Evolutionary conservation across 2,888 invertebrate species (phyloP).

Genomic region (Eupithecia tripunctaria): DNA sequence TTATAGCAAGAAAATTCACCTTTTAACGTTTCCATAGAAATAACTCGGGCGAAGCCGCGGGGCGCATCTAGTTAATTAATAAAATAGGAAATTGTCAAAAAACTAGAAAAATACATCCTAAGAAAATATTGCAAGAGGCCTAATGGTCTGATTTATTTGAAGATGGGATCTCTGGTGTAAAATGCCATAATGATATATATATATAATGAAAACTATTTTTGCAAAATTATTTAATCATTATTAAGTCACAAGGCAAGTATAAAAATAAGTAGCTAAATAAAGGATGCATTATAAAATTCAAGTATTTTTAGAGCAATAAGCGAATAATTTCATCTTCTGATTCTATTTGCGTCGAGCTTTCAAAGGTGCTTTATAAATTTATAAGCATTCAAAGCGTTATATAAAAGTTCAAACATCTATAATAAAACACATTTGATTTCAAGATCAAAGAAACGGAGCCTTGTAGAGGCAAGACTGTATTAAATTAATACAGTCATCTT

Average conservation of each 20-base stretch:
- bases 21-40: too few species aligned
- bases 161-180: neutral
- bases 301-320: neutral
- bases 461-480: neutral
- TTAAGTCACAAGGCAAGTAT: neutral
- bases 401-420: neutral
- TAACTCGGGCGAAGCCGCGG: too few species aligned
- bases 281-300: neutral
- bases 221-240: neutral
- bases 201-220: too few species aligned
- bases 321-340: neutral
- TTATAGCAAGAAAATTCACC: too few species aligned
- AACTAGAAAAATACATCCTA: neutral
- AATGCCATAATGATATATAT: too few species aligned
- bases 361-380: slow-evolving; percentile 1
- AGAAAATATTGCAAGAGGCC: too few species aligned
- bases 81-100: neutral
- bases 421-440: neutral
- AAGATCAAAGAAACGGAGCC: neutral
- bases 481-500: neutral
- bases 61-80: too few species aligned
- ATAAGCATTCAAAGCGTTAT: neutral
- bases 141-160: neutral
- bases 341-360: neutral
- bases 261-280: neutral